Evolutionary conservation across 2,888 invertebrate species (phyloP), one percentile per base, ranked within the genome.

Genomic region (Idaea straminata): DNA sequence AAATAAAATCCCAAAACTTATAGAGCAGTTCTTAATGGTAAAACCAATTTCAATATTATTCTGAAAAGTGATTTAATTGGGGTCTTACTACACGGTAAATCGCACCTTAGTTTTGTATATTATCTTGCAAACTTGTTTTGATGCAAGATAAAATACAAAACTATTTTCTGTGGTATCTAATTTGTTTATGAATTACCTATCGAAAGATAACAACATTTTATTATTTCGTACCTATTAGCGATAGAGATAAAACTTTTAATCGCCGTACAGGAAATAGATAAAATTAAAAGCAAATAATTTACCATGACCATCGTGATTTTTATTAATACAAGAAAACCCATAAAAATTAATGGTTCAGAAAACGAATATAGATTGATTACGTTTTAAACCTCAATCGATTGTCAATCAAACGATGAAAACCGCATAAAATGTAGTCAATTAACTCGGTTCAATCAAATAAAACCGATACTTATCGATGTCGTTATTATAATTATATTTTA

Each of bases 301-400:
- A 13, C 47, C 47, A 47, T 47, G 47, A 47, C 47, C 10, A 13
- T 47, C 47, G 47, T 47, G 47, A 47, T 47, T 47, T 25, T 5
- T 47, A 47, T 10, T 5, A 36, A 36, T 4, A 36, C 36, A 36
- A 36, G 36, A 47, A 10, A 47, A 47, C 47, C 10, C 7, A 47
- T 47, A 47, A 47, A 47, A 47, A 47, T 13, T 47, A 47, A 47
- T 47, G 47, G 47, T 47, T 47, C 47, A 47, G 47, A 47, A 25
- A 47, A 47, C 47, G 6, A 47, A 47, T 47, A 47, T 47, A 47
- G 47, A 47, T 47, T 47, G 47, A 47, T 47, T 47, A 10, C 47
- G 47, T 47, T 47, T 47, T 47, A 47, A 47, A 47, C 47, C 47
- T 47, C 47, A 47, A 63, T 65, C 62, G 59, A 61, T 68, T 62